These are phyloP conservation scores for Tachina grossa DNA, from an alignment of 2,888 invertebrate species.

Conservation along the genomic window DNA sequence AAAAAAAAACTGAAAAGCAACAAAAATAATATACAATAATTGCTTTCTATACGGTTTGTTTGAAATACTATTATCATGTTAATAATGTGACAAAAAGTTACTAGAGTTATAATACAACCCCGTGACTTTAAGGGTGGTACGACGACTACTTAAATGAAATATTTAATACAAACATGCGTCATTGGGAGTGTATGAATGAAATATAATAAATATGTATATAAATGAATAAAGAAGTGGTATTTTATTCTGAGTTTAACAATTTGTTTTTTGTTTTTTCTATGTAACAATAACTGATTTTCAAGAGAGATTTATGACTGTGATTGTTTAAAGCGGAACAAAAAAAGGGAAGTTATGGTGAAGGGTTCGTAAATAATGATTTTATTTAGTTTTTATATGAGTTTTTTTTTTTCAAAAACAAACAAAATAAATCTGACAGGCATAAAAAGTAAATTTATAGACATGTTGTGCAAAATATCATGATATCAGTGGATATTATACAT, in stretches of 20 bases:
- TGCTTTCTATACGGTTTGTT: constrained; percentile 55
- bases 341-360: background rate
- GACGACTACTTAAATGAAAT: constrained; percentile 39
- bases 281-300: constrained; percentile 43
- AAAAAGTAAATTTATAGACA: constrained; percentile 10
- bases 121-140: constrained; percentile 48
- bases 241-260: constrained; percentile 23
- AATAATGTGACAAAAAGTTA: constrained; percentile 61
- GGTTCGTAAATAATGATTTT: constrained; percentile 17
- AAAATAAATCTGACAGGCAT: constrained; percentile 14
- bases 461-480: background rate
- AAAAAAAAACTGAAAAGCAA: background rate
- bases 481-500: background rate
- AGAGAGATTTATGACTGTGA: constrained; percentile 51
- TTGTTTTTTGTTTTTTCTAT: constrained; percentile 3
- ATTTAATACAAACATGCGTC: constrained; percentile 43
- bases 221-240: constrained; percentile 29
- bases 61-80: constrained; percentile 64
- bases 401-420: background rate
- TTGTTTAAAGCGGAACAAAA: constrained; percentile 13
- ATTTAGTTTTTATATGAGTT: constrained; percentile 5
- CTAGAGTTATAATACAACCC: constrained; percentile 18
- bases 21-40: constrained; percentile 45
- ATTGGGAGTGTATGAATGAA: constrained; percentile 2
- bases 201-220: background rate